Conservation (phyloP, 2,888 invertebrate species). For the Drosophila quinaria region DNA sequence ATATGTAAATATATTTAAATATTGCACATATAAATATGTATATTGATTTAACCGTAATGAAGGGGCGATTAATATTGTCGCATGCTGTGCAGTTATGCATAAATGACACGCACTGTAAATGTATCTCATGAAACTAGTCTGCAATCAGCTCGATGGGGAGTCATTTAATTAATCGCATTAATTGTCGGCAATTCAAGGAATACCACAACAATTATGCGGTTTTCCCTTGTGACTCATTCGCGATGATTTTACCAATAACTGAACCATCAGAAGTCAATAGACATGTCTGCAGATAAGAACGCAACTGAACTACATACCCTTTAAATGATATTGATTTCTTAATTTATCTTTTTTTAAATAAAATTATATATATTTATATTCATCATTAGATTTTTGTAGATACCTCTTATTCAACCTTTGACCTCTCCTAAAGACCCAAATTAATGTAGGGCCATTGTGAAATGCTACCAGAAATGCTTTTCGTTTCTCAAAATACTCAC, state of each 20-base stretch:
- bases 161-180: slow-evolving; percentile 36
- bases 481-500: slow-evolving; percentile 21
- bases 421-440: not conserved
- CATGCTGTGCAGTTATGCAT: slow-evolving; percentile 10
- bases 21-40: not conserved
- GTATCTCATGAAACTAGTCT: slow-evolving; percentile 6
- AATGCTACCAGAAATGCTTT: slow-evolving; percentile 1
- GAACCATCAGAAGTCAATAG: not conserved
- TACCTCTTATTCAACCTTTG: slow-evolving; percentile 1
- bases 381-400: not conserved
- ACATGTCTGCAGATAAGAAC: not conserved
- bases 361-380: not conserved
- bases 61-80: slow-evolving; percentile 6
- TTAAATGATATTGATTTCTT: no score
- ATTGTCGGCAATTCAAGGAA: slow-evolving; percentile 29
- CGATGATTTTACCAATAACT: not conserved
- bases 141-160: slow-evolving; percentile 11
- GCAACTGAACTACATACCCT: not conserved
- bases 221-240: slow-evolving; percentile 25
- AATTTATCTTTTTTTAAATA: not conserved
- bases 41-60: slow-evolving; percentile 8
- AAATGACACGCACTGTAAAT: not conserved
- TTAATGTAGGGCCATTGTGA: slow-evolving; percentile 1
- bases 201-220: slow-evolving; percentile 27
- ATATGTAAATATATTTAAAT: not conserved